phyloP scores from a whole-genome alignment of 2,113 vertebrate genomes.

The Daboia siamensis region DNA sequence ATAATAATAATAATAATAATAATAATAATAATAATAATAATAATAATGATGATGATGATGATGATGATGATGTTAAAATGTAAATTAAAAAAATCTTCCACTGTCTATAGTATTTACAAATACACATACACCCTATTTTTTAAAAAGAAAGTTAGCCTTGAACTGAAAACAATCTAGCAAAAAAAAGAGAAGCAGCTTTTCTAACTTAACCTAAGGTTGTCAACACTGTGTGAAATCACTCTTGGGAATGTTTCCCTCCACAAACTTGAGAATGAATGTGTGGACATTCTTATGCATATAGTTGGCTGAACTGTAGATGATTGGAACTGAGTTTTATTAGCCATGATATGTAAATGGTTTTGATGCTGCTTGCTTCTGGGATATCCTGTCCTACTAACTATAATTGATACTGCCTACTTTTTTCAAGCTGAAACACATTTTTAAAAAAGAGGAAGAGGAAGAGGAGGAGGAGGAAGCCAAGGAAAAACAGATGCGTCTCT shows the following conservation, averaged over 20 bases:
- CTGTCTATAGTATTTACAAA: neutral
- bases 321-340: too few species aligned
- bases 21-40: too few species aligned
- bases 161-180: neutral
- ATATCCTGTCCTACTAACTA: neutral
- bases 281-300: neutral
- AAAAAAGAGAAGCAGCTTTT: neutral
- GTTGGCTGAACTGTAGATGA: too few species aligned
- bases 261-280: neutral
- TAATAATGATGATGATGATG: too few species aligned
- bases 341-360: neutral
- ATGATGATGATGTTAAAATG: neutral
- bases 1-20: too few species aligned
- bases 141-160: neutral
- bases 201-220: neutral
- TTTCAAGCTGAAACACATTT: neutral
- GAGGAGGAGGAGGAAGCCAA: too few species aligned
- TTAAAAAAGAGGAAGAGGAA: too few species aligned
- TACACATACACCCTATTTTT: neutral
- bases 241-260: neutral
- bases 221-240: neutral
- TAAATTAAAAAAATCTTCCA: neutral
- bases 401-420: neutral
- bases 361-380: neutral
- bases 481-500: too few species aligned